Base-by-base conservation (phyloP, 2,888 invertebrate genomes). In the Brachycybe producta region DNA sequence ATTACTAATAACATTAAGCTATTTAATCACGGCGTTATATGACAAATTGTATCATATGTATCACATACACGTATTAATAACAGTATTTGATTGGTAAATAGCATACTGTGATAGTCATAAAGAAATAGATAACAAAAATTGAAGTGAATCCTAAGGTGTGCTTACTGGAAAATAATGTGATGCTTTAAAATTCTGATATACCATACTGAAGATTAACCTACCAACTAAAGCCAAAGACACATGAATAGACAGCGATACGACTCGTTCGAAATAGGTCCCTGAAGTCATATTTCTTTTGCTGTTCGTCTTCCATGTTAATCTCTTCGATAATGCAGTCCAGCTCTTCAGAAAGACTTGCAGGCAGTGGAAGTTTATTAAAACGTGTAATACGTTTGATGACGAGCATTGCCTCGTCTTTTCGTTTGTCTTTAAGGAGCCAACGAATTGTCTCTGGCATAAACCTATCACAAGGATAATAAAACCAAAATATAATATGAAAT, bases 211-310 rank as follows among this genome's bases (percentile, higher is more conserved):
- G n/a, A n/a, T n/a, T n/a, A n/a, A n/a, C 19, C 5, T 46, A 46
- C 46, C 46, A 46, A 17, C 46, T 46, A 23, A 23, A 21, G n/a
- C 30, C 30, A n/a, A 46, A 46, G 11, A 46, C 36, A n/a, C 13
- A 17, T 7, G 21, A 28, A 35, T 46, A 46, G 23, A 34, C 15
- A 23, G 46, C 46, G 23, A 46, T 19, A n/a, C 46, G 28, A 7
- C 11, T 2, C 8, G 34, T 23, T 11, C 46, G 46, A 27, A 46
- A 46, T 24, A 46, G 36, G 21, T 46, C 46, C 2, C 34, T n/a
- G 8, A 46, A 36, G 36, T 35, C 32, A 11, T 34, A 46, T 8
- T 19, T 35, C 13, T 5, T 1, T 23, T 21, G 35, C 21, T 21
- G 23, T 15, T 46, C 13, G 17, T 21, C 21, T 17, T 46, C 30